Evolutionary conservation across 2,888 invertebrate species (phyloP).

Genomic region (Esperia sulphurella): DNA sequence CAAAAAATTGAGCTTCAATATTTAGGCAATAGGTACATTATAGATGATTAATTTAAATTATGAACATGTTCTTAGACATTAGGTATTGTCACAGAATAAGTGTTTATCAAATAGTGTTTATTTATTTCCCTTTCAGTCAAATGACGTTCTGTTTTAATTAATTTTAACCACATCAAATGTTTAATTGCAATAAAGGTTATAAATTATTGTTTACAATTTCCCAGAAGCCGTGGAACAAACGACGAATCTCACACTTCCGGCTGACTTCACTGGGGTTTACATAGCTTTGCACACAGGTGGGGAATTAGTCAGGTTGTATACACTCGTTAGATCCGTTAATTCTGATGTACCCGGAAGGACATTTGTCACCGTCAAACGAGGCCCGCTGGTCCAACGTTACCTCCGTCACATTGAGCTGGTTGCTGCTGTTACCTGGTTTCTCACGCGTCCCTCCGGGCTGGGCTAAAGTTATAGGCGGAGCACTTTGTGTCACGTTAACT

Average conservation of each 20-base stretch:
- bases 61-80: no score
- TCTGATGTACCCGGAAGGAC: conserved; percentile 41
- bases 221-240: no score
- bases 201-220: no score
- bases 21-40: no score
- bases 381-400: conserved; percentile 40
- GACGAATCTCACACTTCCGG: not conserved
- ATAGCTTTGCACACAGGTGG: not conserved
- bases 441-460: not conserved
- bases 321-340: conserved; percentile 40
- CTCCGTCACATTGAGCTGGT: conserved; percentile 5
- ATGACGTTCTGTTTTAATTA: no score
- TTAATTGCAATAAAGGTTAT: no score
- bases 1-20: no score
- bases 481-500: not conserved
- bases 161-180: no score
- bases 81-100: no score
- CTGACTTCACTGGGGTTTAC: not conserved
- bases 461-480: not conserved
- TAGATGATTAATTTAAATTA: no score
- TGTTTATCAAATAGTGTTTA: no score
- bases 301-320: conserved; percentile 29
- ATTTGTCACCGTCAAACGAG: conserved; percentile 45
- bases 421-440: not conserved
- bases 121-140: no score